Evolutionary conservation across 2,888 invertebrate species (phyloP), one percentile per base, ranked within the genome.

Genomic region (Bellardia pandia): DNA sequence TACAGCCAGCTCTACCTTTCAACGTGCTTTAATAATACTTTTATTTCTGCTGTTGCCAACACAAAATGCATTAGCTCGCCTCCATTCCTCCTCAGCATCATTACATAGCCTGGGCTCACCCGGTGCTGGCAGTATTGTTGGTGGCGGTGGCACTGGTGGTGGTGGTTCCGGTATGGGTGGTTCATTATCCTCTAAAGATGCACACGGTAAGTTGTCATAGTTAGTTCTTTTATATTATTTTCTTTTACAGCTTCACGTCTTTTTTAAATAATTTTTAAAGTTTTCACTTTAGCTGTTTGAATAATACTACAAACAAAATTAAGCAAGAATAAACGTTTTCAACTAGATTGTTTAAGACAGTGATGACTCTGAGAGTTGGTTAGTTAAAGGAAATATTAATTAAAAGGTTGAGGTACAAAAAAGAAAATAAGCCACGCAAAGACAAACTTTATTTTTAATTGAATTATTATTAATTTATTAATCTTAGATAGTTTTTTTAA

Each of bases 121-220:
- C 23, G 88, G 88, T 48, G 86, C 84, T 48, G 88, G 88, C 40
- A 71, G 68, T 48, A 85, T 83, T 9, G 76, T 80, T 48, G 77
- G 89, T 30, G 84, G 85, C 48, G 87, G 87, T 42, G 60, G 72
- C 58, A 80, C 80, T 60, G 76, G 75, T 42, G 88, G 81, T 0
- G 82, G 82, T 51, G 85, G 88, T 69, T 82, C 86, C 74, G 85
- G 82, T 6, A 90, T 90, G 72, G 90, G 90, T 51, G 89, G 90
- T 79, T 89, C 90, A 75, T 89, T 91, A 88, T 88, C 90, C 84
- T 89, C 90, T 89, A 93, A 93, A 89, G 93, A 93, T 90, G 91
- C 91, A 89, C 93, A 93, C 90, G 93, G 93, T 93, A 91, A 93
- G 93, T 92, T 88, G 33, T 74, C 68, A 51, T 30, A 60, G 45